Evolutionary conservation across 2,113 vertebrate species (phyloP), one percentile per base, ranked within the genome.

Genomic region (Addax nasomaculatus): DNA sequence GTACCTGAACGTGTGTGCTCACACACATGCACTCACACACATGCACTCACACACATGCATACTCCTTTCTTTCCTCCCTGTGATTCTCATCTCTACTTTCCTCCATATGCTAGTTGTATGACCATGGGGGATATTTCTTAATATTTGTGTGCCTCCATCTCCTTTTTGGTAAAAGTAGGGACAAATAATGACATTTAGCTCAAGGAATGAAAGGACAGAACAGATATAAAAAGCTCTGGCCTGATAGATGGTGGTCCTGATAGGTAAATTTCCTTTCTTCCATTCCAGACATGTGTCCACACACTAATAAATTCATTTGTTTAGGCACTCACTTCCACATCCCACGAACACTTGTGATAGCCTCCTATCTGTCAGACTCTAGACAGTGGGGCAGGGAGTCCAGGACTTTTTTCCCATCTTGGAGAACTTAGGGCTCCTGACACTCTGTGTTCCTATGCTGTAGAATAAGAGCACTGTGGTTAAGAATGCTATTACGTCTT

Each of bases 181-280:
- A 57, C 43, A 96, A 94, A 70, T 85, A 83, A 93, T 94, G 33
- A 76, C 33, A 93, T 94, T 97, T 58, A 93, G 36, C 53, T 86
- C n/a, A 89, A 97, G 92, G 33, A 76, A 94, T 84, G 60, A 95
- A 97, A 96, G 27, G 25, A 85, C 2, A 93, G 84, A 95, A 89
- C 25, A 92, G 83, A 94, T 91, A 78, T 17, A 57, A 86, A 94
- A 60, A 91, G 49, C 19, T 70, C 23, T 96, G 83, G 91, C 23
- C 55, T 45, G 39, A 87, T 0, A 96, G 39, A 47, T 57, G 45
- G 36, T 47, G 84, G 80, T 95, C 43, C 47, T 85, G 64, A 85
- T 25, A 81, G 93, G 27, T 81, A 94, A 93, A 9, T 92, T 78
- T 93, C 49, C 15, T 51, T 85, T 47, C 13, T 84, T 93, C 27